phyloP scores from a whole-genome alignment of 2,888 invertebrate genomes.

The Daptonema setosum region DNA sequence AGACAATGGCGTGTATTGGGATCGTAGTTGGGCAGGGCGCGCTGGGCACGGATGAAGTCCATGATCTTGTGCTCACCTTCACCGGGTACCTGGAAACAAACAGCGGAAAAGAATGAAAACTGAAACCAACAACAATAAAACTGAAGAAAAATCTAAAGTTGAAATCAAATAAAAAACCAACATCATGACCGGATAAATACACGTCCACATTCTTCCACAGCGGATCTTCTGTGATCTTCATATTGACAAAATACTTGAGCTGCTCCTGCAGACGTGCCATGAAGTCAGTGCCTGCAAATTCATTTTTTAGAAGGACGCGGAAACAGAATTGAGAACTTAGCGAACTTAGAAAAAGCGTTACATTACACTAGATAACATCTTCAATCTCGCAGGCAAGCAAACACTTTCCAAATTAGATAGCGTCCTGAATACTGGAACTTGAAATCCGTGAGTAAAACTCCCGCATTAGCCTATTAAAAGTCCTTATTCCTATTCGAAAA shows the following conservation, averaged over 20 bases:
- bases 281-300: conserved; percentile 45
- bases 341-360: too few relatives aligned
- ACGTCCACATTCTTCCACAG: conserved; percentile 67
- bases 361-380: too few relatives aligned
- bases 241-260: conserved; percentile 59
- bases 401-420: too few relatives aligned
- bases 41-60: conserved; percentile 73
- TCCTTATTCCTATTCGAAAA: too few relatives aligned
- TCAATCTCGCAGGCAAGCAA: too few relatives aligned
- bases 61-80: conserved; percentile 97
- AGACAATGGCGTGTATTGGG: conserved; percentile 79
- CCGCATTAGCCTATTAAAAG: too few relatives aligned
- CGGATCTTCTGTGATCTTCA: conserved; percentile 54
- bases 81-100: too few relatives aligned
- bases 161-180: conserved; percentile 25
- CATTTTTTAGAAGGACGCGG: too few relatives aligned
- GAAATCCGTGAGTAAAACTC: too few relatives aligned
- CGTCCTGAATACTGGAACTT: too few relatives aligned
- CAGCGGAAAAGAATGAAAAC: conserved; percentile 11
- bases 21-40: conserved; percentile 60
- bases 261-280: conserved; percentile 71
- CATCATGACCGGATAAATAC: conserved; percentile 76
- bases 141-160: background rate
- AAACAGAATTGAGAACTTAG: too few relatives aligned
- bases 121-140: background rate